Evolutionary conservation across 1,140 invertebrate species (phyloP).

Genomic region (Cylas formicarius): DNA sequence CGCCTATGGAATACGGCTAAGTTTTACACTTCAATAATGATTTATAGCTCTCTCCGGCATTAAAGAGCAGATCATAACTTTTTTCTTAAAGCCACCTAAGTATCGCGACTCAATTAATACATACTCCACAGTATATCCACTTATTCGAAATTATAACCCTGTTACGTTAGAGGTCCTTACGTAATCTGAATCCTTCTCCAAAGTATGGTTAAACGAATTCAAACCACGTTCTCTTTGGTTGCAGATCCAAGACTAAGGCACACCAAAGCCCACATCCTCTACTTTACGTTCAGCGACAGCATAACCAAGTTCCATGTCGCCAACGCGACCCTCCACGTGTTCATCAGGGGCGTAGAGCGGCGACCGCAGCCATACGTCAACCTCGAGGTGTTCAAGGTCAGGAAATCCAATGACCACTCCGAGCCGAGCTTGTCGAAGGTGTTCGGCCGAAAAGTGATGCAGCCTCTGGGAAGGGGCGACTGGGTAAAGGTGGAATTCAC

Average conservation of each 20-base stretch:
- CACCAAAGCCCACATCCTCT: constrained; percentile 39
- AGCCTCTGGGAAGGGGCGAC: constrained; percentile 46
- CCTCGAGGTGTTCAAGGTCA: constrained; percentile 36
- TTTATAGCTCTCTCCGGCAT: no score
- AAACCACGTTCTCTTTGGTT: constrained; percentile 24
- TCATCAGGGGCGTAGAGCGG: constrained; percentile 37
- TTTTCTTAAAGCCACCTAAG: no score
- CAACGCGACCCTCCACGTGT: constrained; percentile 46
- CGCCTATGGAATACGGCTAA: no score
- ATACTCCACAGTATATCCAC: neutral
- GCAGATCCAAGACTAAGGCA: constrained; percentile 43
- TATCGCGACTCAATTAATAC: no score
- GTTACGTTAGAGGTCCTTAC: neutral
- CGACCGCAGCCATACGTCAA: constrained; percentile 23
- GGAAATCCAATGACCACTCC: constrained; percentile 26
- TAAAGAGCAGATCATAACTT: no score
- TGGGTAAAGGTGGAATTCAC: constrained; percentile 71
- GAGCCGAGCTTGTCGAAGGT: constrained; percentile 28
- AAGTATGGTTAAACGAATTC: neutral
- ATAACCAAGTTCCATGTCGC: constrained; percentile 44
- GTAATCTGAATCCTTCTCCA: constrained; percentile 1
- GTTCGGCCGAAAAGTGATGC: constrained; percentile 26
- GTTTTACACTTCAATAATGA: no score
- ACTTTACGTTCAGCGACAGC: constrained; percentile 47
- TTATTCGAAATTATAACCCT: neutral